A percentile compares a stretch with the other conserved stretches of the same genome.
Evolutionary conservation across 2,888 invertebrate species (phyloP).

Genomic region (Thecophora atra): DNA sequence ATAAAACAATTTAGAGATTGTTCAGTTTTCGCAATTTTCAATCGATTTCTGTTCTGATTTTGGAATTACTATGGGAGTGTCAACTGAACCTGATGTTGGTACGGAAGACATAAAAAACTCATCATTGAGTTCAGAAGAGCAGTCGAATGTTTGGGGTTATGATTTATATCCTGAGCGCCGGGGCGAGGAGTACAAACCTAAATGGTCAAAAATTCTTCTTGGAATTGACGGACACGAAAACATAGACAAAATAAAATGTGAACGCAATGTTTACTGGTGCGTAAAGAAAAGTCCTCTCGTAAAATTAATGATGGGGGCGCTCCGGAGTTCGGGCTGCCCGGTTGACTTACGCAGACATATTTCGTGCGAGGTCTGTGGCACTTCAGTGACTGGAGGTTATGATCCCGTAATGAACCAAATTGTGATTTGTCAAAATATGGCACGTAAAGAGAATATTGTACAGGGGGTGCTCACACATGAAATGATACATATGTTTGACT

Average conservation of each 20-base stretch:
- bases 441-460: conserved; percentile 74
- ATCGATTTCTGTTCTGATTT: too few relatives aligned
- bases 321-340: conserved; percentile 73
- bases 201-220: conserved; percentile 69
- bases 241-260: conserved; percentile 80
- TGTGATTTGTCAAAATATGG: conserved; percentile 90
- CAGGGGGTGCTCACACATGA: conserved; percentile 90
- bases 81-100: conserved; percentile 41
- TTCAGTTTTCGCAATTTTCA: too few relatives aligned
- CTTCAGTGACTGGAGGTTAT: conserved; percentile 88
- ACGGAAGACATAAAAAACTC: conserved; percentile 28
- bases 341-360: conserved; percentile 88
- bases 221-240: conserved; percentile 76
- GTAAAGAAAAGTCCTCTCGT: conserved; percentile 82
- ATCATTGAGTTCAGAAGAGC: conserved; percentile 28
- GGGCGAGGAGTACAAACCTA: conserved; percentile 70
- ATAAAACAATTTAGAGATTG: too few relatives aligned
- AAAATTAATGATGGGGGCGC: conserved; percentile 84
- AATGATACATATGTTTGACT: conserved; percentile 96
- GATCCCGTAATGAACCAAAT: conserved; percentile 68
- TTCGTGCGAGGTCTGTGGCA: conserved; percentile 89
- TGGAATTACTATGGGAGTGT: conserved; percentile 42
- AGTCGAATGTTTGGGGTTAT: conserved; percentile 73
- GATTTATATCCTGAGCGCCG: conserved; percentile 86
- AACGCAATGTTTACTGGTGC: conserved; percentile 77